Percentiles rank a stretch among this genome's conserved stretches.
Conservation (phyloP, 2,113 vertebrate species). For the Jaculus jaculus region DNA sequence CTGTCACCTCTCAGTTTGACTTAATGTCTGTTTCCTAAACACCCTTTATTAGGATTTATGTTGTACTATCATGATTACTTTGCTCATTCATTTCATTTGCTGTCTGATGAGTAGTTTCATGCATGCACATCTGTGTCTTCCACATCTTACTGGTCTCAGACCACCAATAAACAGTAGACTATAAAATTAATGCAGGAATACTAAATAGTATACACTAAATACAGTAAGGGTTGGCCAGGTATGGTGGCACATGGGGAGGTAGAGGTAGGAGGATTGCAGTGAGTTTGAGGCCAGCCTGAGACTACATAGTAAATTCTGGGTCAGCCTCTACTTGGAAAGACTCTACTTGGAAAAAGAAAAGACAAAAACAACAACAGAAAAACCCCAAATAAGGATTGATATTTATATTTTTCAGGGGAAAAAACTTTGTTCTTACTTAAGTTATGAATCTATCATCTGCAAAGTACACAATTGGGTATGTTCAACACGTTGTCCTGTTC, state of each 20-base stretch:
- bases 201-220: not conserved
- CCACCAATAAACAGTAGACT: not conserved
- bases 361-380: too few relatives aligned
- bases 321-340: too few relatives aligned
- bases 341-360: too few relatives aligned
- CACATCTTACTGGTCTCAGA: not conserved
- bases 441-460: not conserved
- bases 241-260: too few relatives aligned
- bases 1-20: not conserved
- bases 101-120: not conserved
- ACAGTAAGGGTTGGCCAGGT: conserved; percentile 3
- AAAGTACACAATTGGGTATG: not conserved
- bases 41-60: not conserved
- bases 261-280: too few relatives aligned
- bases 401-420: not conserved
- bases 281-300: too few relatives aligned
- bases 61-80: not conserved
- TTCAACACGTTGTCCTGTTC: not conserved
- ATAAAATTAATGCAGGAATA: not conserved
- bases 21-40: conserved; percentile 21
- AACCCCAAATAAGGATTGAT: conserved; percentile 30
- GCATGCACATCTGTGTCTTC: not conserved
- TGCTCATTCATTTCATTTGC: not conserved
- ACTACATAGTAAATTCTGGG: too few relatives aligned
- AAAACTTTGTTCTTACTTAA: not conserved